Percentiles rank a stretch among this genome's conserved stretches.
Conservation (phyloP, 2,888 invertebrate species). For the Lochmaea crataegi region DNA sequence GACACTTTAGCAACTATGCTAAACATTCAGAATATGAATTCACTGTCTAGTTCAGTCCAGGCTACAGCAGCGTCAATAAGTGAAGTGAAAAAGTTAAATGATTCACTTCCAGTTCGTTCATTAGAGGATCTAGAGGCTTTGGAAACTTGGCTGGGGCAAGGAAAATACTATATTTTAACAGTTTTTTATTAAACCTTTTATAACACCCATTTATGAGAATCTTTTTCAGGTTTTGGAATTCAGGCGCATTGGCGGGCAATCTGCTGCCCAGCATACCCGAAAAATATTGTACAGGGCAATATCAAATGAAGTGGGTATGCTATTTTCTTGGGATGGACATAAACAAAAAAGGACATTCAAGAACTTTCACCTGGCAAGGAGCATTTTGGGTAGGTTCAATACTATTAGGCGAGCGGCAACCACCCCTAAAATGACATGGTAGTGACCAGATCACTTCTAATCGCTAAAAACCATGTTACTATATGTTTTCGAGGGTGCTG, state of each 20-base stretch:
- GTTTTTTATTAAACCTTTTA: neutral
- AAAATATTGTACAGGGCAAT: constrained; percentile 2
- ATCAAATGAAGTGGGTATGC: neutral
- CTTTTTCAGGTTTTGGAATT: constrained; percentile 4
- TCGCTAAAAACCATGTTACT: no score
- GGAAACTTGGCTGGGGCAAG: neutral
- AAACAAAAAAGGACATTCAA: neutral
- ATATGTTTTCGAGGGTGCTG: no score
- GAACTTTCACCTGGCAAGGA: neutral
- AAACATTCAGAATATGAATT: neutral
- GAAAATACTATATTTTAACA: neutral
- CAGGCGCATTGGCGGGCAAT: neutral
- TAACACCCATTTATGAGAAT: neutral
- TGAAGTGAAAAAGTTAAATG: neutral
- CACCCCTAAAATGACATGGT: no score
- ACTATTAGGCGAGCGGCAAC: no score
- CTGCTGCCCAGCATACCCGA: neutral
- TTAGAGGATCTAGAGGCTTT: neutral
- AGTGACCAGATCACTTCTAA: no score
- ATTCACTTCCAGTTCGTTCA: neutral
- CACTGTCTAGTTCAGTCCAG: neutral
- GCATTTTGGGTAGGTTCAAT: neutral
- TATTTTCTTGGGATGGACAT: constrained; percentile 2
- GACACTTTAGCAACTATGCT: neutral
- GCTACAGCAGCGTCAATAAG: neutral